Base-by-base conservation (phyloP, 2,888 invertebrate species). In the Synanthedon vespiformis region DNA sequence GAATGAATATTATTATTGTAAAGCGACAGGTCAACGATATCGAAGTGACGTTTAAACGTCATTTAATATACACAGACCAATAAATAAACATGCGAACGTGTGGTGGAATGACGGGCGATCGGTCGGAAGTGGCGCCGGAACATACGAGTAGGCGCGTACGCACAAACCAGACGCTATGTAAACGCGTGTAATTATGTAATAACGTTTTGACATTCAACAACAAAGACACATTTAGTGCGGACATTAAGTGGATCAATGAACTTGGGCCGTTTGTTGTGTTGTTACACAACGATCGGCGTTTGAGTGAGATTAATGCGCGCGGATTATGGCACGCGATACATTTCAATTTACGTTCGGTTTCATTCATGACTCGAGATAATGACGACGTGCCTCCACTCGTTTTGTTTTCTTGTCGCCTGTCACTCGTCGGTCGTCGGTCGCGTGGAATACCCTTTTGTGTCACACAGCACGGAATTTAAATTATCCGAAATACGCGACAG, bases 241-340 rank as follows among this genome's bases (percentile, higher is more conserved):
- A 74, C 78, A 77, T 80, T 83, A 85, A 83, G 86, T 85, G 83
- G 86, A 86, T 86, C 87, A 86, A 84, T 86, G 87, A 87, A 86
- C 87, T 86, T 86, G 86, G 80, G 83, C 72, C 75, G 81, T 80
- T 80, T 80, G 81, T 77, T 74, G 69, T 74, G 74, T 70, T 68
- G 73, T 86, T 82, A 84, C 83, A 80, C 78, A 86, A 85, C 72
- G 73, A 82, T 83, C 80, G 82, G 78, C 74, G 76, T 83, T 86
- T 83, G 83, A 85, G 81, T 77, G 86, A 85, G 87, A 87, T 87
- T 86, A 85, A 86, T 86, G 85, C 74, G 75, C 75, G 77, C 79
- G 84, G 86, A 84, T 86, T 87, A 86, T 84, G 80, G 85, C 87
- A 87, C 86, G 86, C 86, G 84, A 86, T 85, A 85, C 79, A 78